phyloP scores from a whole-genome alignment of 2,797 vertebrate genomes.

The Alectoris magna region DNA sequence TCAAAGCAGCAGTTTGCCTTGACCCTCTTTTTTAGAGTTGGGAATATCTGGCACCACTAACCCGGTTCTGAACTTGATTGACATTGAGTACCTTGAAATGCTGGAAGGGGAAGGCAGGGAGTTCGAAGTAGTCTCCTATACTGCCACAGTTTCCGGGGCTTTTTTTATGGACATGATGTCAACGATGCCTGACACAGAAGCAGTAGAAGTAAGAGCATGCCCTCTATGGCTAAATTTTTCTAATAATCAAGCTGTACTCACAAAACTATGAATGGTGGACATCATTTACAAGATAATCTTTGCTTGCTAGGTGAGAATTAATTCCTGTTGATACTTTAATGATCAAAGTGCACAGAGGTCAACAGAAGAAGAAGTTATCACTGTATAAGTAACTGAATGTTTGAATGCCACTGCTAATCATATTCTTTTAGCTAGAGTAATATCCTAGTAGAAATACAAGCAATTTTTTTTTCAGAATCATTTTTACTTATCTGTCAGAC shows the following conservation, averaged over 20 bases:
- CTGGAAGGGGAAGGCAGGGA: not conserved
- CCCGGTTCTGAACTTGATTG: slow-evolving; percentile 10
- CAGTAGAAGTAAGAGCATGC: not conserved
- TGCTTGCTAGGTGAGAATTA: not conserved
- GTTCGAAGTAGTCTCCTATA: not conserved
- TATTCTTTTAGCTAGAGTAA: not conserved
- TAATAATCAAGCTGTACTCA: not conserved
- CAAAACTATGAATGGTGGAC: not conserved
- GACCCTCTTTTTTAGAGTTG: slow-evolving; percentile 44
- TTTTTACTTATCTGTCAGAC: not conserved
- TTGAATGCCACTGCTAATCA: not conserved
- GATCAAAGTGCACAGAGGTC: not conserved
- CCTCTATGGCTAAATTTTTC: not conserved
- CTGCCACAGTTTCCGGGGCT: not conserved
- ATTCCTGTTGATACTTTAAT: not conserved
- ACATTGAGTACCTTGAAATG: not conserved
- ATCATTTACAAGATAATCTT: not conserved
- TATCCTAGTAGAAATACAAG: not conserved
- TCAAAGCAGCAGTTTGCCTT: slow-evolving; percentile 67
- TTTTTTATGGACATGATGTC: not conserved
- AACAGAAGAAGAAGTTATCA: not conserved
- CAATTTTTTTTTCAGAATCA: not conserved
- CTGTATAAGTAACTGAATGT: not conserved
- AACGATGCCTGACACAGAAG: not conserved
- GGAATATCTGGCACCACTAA: not conserved